Base-by-base conservation (phyloP, 2,113 vertebrate genomes). In the Phrynosoma blainvillii region DNA sequence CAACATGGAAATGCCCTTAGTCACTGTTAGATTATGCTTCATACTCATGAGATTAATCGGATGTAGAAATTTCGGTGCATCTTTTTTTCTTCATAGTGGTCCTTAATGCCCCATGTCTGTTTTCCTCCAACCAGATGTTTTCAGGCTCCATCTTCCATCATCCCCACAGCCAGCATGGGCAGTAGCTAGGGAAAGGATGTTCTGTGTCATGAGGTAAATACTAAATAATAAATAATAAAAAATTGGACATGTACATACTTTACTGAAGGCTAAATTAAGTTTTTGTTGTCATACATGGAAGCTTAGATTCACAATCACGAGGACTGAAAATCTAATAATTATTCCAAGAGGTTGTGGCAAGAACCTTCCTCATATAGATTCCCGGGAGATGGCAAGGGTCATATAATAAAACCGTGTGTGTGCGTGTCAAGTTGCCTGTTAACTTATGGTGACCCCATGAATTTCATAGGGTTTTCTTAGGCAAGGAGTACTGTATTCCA, bases 1-100 rank as follows among this genome's bases (percentile, higher is more conserved):
- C 40, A 77, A n/a, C 25, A 77, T 40, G 54, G 59, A 88, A 68
- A 77, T 27, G n/a, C 76, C 10, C 40, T 76, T 88, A 83, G 42
- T 32, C 47, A 68, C 8, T 36, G 21, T 77, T 77, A 76, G 52
- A 65, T 81, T 87, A 8, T 73, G 3, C 8, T 66, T 40, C 36
- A 59, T 92, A 89, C 36, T 56, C 27, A 68, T 25, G 2, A n/a
- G 4, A 21, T 2, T 52, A 62, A 2, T 23, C 66, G 27, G n/a
- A 80, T 32, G n/a, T 52, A 74, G 1, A 27, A 54, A 52, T 66
- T 32, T 86, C 0, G 0, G 52, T 87, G 0, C 30, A 16, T n/a
- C 66, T 4, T 21, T 18, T 13, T 0, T 30, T 74, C 47, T 52
- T 47, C 27, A 30, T 79, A 18, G 27, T 6, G 25, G 12, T 6